Evolutionary conservation across 2,888 invertebrate species (phyloP).

Genomic region (Drosophila mulleri): DNA sequence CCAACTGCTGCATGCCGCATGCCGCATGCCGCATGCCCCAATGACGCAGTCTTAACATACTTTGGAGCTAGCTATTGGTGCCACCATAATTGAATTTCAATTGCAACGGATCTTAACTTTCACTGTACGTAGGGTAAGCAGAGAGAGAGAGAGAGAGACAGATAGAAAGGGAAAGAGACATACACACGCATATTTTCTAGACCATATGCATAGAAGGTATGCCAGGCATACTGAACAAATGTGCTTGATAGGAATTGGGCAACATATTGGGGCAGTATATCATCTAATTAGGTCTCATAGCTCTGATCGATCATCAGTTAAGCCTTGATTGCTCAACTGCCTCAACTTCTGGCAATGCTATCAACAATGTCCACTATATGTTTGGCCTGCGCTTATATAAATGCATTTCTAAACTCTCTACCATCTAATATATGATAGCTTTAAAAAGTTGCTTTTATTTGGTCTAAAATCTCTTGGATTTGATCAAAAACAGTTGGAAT

Average conservation of each 20-base stretch:
- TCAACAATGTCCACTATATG: neutral
- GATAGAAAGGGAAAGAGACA: neutral
- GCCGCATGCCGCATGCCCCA: neutral
- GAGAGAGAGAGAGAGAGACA: neutral
- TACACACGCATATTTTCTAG: conserved; percentile 7
- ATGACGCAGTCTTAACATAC: conserved; percentile 36
- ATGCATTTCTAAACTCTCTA: conserved; percentile 3
- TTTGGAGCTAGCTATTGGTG: conserved; percentile 9
- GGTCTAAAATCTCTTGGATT: neutral
- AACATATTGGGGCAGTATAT: neutral
- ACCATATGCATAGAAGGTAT: neutral
- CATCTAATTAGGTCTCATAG: neutral
- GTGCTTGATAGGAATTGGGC: neutral
- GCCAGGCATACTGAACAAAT: neutral
- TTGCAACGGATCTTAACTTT: conserved; percentile 46
- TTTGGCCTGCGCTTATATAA: neutral
- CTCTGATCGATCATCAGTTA: neutral
- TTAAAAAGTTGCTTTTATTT: neutral
- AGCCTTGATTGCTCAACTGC: neutral
- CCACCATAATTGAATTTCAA: conserved; percentile 48
- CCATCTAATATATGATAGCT: neutral
- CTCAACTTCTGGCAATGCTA: neutral
- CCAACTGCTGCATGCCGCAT: conserved; percentile 2
- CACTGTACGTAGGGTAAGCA: conserved; percentile 28
- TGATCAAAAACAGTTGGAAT: conserved; percentile 12